Evolutionary conservation across 2,888 invertebrate genomes (phyloP).

Genomic region (Drosophila parthenogenetica): DNA sequence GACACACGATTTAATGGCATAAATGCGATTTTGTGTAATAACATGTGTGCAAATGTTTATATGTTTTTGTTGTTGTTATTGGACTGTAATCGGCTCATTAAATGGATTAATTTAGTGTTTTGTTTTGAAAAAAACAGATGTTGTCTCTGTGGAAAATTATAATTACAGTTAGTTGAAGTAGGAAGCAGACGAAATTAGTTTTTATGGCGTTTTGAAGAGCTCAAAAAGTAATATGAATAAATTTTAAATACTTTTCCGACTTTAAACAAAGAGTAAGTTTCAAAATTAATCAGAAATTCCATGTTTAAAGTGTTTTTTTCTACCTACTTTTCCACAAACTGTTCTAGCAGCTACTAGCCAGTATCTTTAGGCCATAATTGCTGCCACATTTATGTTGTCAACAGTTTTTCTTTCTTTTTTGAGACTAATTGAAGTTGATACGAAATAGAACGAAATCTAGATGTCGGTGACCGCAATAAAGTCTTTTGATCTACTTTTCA

Average conservation of each 20-base stretch:
- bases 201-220: no score
- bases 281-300: no score
- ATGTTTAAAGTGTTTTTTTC: no score
- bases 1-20: slow-evolving; percentile 7
- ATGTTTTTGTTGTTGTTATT: no score
- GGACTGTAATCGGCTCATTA: slow-evolving; percentile 21
- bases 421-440: slow-evolving; percentile 53
- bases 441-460: slow-evolving; percentile 44
- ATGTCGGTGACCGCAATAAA: slow-evolving; percentile 55
- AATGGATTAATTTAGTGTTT: slow-evolving; percentile 13
- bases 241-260: no score
- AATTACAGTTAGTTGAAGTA: neutral
- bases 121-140: slow-evolving; percentile 18
- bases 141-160: neutral
- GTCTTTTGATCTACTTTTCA: slow-evolving; percentile 57
- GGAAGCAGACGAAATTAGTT: neutral
- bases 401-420: slow-evolving; percentile 19
- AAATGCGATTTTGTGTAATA: slow-evolving; percentile 20
- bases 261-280: no score
- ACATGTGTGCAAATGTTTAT: slow-evolving; percentile 32
- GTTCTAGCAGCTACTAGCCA: neutral
- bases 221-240: no score
- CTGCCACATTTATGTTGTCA: slow-evolving; percentile 33
- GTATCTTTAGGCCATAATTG: slow-evolving; percentile 1
- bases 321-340: neutral